Evolutionary conservation across 2,797 vertebrate genomes (phyloP).

Genomic region (Neomorphus geoffroyi): DNA sequence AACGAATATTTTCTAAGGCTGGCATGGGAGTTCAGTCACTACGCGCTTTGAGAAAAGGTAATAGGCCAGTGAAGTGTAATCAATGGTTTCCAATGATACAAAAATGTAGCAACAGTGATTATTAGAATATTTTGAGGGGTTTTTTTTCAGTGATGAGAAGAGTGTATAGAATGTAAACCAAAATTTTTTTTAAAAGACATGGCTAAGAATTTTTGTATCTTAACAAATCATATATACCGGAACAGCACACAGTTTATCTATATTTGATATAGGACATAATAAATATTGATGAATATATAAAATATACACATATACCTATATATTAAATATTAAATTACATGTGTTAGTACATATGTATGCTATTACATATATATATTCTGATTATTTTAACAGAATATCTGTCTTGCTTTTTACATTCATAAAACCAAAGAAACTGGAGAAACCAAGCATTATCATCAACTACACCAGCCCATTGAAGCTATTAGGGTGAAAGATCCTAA

Average conservation of each 20-base stretch:
- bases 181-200: neutral
- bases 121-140: neutral
- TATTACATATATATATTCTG: neutral
- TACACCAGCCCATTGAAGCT: neutral
- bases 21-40: neutral
- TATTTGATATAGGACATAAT: neutral
- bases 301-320: fast-evolving
- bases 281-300: neutral
- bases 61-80: neutral
- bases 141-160: neutral
- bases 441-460: neutral
- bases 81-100: neutral
- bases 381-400: neutral
- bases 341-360: neutral
- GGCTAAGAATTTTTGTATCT: neutral
- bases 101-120: neutral
- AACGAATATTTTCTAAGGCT: neutral
- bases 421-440: neutral
- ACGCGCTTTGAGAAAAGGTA: neutral
- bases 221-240: neutral
- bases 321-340: neutral
- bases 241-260: neutral
- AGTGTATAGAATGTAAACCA: neutral
- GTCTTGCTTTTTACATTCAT: neutral
- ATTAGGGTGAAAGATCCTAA: neutral